Percentiles rank a stretch among this genome's conserved stretches.
These are phyloP conservation scores for Lethenteron camtschaticum DNA, from an alignment of 2,113 vertebrate species.

Conservation along the genomic window DNA sequence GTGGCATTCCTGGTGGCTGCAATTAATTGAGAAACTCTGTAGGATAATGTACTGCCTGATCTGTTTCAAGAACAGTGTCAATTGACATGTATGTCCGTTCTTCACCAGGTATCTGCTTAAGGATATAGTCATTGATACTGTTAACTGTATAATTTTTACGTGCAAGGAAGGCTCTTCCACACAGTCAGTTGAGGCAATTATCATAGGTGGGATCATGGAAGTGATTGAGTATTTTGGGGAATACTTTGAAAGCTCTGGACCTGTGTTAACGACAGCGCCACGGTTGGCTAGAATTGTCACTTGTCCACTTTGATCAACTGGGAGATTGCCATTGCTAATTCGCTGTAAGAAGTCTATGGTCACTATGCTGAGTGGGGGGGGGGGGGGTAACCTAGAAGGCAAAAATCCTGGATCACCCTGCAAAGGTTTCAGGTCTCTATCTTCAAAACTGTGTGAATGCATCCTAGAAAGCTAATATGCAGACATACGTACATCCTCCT, in stretches of 20 bases:
- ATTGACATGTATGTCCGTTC: background rate
- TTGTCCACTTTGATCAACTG: background rate
- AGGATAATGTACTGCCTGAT: slow-evolving; percentile 1
- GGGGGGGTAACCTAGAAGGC: too few relatives aligned
- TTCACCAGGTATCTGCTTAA: background rate
- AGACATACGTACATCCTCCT: too few relatives aligned
- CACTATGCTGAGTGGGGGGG: too few relatives aligned
- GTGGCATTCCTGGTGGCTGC: background rate
- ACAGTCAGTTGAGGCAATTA: background rate
- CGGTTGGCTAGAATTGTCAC: background rate
- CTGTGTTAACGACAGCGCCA: too few relatives aligned
- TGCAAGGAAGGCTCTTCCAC: background rate
- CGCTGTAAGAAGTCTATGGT: background rate
- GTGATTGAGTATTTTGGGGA: too few relatives aligned
- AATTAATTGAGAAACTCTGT: background rate
- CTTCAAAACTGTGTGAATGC: too few relatives aligned
- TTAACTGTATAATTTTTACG: background rate
- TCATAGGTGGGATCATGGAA: too few relatives aligned
- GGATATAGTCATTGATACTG: too few relatives aligned
- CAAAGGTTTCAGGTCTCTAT: too few relatives aligned
- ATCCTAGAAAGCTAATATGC: too few relatives aligned
- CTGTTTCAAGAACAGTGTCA: background rate
- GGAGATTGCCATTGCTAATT: background rate
- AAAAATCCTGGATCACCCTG: too few relatives aligned
- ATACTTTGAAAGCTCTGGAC: too few relatives aligned